These are phyloP conservation scores for Boleophthalmus pectinirostris DNA, from an alignment of 2,113 vertebrate species.

Conservation along the genomic window DNA sequence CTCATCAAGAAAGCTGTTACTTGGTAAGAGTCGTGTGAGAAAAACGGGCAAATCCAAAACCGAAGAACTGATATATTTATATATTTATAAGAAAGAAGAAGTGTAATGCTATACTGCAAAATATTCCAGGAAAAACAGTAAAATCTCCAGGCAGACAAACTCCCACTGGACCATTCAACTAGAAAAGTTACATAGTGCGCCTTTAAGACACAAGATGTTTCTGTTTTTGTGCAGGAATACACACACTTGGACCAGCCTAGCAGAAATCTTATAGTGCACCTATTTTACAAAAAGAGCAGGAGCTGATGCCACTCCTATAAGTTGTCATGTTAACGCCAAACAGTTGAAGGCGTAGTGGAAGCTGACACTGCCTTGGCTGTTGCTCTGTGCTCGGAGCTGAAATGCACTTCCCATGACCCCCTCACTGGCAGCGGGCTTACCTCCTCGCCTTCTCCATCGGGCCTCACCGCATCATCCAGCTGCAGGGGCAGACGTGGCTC, in stretches of 20 bases:
- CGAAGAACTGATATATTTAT: no score
- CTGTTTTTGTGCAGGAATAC: not conserved
- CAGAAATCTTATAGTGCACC: not conserved
- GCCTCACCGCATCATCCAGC: constrained; percentile 92
- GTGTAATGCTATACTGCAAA: no score
- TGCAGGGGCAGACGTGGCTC: constrained; percentile 93
- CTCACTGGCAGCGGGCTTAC: constrained; percentile 71
- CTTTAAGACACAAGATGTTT: not conserved
- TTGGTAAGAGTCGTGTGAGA: not conserved
- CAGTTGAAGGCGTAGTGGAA: not conserved
- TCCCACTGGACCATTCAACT: no score
- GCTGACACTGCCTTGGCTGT: not conserved
- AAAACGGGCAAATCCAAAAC: not conserved
- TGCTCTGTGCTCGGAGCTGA: not conserved
- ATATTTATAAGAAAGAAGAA: no score
- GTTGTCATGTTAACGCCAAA: not conserved
- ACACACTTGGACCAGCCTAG: not conserved
- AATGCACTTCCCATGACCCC: not conserved
- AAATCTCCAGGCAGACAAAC: no score
- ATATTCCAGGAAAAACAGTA: no score
- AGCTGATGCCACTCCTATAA: not conserved
- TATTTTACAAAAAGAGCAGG: constrained; percentile 4
- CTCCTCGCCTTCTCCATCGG: constrained; percentile 94
- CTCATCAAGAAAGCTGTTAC: not conserved
- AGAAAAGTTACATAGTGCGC: no score